Evolutionary conservation across 2,797 vertebrate species (phyloP), one percentile per base, ranked within the genome.

Genomic region (Sebastes iracundus): DNA sequence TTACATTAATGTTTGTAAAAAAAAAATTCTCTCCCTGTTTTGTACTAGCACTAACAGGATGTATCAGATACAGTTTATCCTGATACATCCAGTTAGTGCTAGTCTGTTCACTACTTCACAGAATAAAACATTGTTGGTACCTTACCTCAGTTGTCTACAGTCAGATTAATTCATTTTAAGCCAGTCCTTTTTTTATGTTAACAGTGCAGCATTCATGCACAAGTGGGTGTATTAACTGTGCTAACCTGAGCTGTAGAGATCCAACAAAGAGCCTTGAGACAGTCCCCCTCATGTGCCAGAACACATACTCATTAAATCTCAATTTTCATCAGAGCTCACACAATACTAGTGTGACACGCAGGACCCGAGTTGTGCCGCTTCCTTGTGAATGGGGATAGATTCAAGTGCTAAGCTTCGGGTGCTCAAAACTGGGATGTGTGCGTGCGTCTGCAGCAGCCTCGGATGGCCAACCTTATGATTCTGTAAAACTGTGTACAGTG

Each of bases 251-350:
- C 66, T 66, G 66, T 28, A 82, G 58, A 85, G 68, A 82, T 81
- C 72, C 53, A 70, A 82, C 82, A 90, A 85, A 69, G 67, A 72
- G 76, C 69, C 73, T 56, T 35, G 65, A 85, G 79, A 83, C 58
- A 38, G 49, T 72, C 84, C 61, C 18, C 69, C 82, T 85, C 70
- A 32, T 87, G 83, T 62, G 85, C 65, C 69, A 77, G 22, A 90
- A 91, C 78, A 78, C 77, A 78, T 38, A 79, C 85, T 91, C 87
- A 92, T 92, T 93, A 90, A 91, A 91, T 86, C 70, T 87, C 84
- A 72, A 88, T 90, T 92, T 89, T 84, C 73, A 79, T 69, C 79
- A 38, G 73, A 85, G 81, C 86, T 82, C 80, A 80, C 38, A 33
- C 78, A 78, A 72, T 88, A 22, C 27, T 22, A 77, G 68, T 75